Evolutionary conservation across 2,888 invertebrate genomes (phyloP).

Genomic region (Acanthosepion pharaonis): DNA sequence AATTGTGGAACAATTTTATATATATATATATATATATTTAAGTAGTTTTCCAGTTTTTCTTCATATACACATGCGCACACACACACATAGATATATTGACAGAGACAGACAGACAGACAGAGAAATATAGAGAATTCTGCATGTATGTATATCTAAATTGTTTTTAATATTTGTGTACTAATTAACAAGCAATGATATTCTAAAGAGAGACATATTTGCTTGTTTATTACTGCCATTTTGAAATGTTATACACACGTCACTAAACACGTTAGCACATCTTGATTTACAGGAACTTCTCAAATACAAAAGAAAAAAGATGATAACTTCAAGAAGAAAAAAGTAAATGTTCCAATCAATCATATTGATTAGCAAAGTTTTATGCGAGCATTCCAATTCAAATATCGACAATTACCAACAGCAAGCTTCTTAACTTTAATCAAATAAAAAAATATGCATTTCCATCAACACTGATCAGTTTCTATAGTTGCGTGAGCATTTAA

Average conservation of each 20-base stretch:
- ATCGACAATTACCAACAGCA: conserved; percentile 33
- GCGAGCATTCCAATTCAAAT: conserved; percentile 9
- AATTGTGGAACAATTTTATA: background rate
- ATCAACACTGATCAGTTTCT: background rate
- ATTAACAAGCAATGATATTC: background rate
- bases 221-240: background rate
- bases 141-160: background rate
- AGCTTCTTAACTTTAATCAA: conserved; percentile 18
- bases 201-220: background rate
- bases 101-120: background rate
- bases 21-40: background rate
- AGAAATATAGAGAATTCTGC: background rate
- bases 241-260: background rate
- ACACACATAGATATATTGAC: too few relatives aligned
- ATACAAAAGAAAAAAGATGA: background rate
- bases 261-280: background rate
- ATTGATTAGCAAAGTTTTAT: background rate
- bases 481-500: background rate
- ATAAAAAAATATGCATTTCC: background rate
- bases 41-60: too few relatives aligned
- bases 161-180: background rate
- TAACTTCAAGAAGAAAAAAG: background rate
- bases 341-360: conserved; percentile 1
- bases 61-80: too few relatives aligned
- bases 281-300: background rate